Evolutionary conservation across 2,888 invertebrate genomes (phyloP), one percentile per base, ranked within the genome.

Genomic region (Phaonia tiefii): DNA sequence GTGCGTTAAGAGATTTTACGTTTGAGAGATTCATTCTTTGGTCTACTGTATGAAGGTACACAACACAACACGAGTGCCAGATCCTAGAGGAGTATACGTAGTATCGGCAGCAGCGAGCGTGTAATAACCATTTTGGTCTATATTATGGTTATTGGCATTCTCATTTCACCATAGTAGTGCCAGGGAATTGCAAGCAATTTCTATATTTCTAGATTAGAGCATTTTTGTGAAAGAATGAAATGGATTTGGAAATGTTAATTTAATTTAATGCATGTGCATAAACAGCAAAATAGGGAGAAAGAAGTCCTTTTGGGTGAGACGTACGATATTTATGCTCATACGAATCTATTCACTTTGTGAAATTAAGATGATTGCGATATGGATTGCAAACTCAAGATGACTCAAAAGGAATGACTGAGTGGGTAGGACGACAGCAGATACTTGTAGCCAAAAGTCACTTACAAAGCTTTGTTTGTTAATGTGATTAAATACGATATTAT

Each of bases 181-280:
- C 8, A 31, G 31, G 31, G 31, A 44, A 66, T 2, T 60, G 15
- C 42, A 54, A 71, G 44, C n/a, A 71, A 1, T 70, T 13, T 73
- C 44, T 54, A 60, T 54, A 31, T 31, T 31, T 31, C 31, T 31
- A 31, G 31, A 31, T 31, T 56, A 46, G 22, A 10, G 54, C 25
- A 75, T 37, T 54, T 66, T 49, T n/a, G n/a, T n/a, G 10, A 66
- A 54, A 58, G 71, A 74, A 71, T 66, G 51, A 46, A 58, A n/a
- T 71, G 26, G 60, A 79, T n/a, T 71, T 71, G 66, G 20, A 42
- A 49, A 75, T 75, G 66, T 72, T 79, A 75, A 79, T 79, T 79
- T 75, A 37, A 67, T 74, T 79, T 63, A 73, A 74, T 79, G 69
- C 65, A 56, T 56, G 56, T 56, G 22, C 31, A 3, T 5, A 31